These are phyloP conservation scores for Limnephilus marmoratus DNA, from an alignment of 2,888 invertebrate genomes.

Conservation along the genomic window DNA sequence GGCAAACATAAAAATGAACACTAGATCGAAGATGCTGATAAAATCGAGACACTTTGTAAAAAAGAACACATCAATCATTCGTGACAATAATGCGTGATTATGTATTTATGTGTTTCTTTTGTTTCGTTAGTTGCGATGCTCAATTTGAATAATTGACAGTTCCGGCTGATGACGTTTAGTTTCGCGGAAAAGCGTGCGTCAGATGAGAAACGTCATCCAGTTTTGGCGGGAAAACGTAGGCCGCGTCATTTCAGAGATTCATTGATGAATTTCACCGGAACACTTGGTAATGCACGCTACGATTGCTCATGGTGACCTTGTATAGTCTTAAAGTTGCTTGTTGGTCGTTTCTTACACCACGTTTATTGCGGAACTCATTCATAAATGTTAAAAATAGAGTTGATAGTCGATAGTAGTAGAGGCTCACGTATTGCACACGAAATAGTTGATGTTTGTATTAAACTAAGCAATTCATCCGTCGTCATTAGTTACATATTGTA, in stretches of 20 bases:
- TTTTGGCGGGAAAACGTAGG: constrained; percentile 27
- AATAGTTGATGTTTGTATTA: not conserved
- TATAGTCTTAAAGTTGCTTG: not conserved
- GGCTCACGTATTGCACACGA: not conserved
- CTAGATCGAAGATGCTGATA: not conserved
- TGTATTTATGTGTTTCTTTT: not conserved
- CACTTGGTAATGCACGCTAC: not conserved
- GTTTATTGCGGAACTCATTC: constrained; percentile 21
- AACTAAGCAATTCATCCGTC: not conserved
- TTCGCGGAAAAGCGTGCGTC: constrained; percentile 51
- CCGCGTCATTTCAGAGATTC: constrained; percentile 18
- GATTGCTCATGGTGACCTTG: not conserved
- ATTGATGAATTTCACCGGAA: constrained; percentile 33
- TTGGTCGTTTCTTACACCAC: not conserved
- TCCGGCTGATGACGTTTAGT: not conserved
- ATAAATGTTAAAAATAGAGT: not conserved
- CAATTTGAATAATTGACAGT: not conserved
- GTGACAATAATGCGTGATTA: not conserved
- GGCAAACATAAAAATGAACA: not conserved
- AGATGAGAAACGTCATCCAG: constrained; percentile 29
- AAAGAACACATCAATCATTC: not conserved
- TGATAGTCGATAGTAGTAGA: not conserved
- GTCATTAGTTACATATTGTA: not conserved
- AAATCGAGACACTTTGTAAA: not conserved
- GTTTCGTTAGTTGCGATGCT: not conserved